Conservation (phyloP, 64 coral and sea anemone species). For the Anthopleura sola region DNA sequence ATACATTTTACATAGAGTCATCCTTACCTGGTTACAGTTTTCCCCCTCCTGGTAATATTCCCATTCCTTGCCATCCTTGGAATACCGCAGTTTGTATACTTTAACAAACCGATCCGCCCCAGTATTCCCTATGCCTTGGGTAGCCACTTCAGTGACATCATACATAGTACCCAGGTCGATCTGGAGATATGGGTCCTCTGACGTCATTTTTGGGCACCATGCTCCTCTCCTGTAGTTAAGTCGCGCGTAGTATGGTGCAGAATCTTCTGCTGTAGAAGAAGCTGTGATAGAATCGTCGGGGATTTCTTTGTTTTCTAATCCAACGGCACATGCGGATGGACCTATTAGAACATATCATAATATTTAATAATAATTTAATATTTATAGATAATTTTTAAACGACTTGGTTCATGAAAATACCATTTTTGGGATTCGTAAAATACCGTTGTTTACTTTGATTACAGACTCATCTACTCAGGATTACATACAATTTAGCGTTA, state of each 20-base stretch:
- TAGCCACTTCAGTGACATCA: slow-evolving; percentile 44
- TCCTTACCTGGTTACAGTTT: neutral
- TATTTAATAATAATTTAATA: neutral
- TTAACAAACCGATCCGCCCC: slow-evolving; percentile 34
- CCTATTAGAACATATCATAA: neutral
- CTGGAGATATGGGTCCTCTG: slow-evolving; percentile 52
- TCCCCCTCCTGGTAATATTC: slow-evolving; percentile 22
- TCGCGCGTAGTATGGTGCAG: slow-evolving; percentile 25
- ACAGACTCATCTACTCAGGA: too few species aligned
- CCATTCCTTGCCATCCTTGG: slow-evolving; percentile 41
- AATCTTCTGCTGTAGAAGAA: slow-evolving; percentile 32
- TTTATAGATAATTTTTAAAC: too few species aligned
- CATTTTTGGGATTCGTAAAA: too few species aligned
- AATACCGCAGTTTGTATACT: slow-evolving; percentile 42
- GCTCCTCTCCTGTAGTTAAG: slow-evolving; percentile 35
- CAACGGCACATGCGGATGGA: neutral
- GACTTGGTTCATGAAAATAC: too few species aligned
- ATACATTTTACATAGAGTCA: too few species aligned
- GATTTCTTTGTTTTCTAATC: slow-evolving; percentile 16
- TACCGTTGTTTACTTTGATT: too few species aligned
- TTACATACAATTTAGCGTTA: too few species aligned
- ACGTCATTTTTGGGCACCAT: slow-evolving; percentile 30
- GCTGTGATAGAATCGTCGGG: slow-evolving; percentile 21
- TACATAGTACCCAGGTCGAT: slow-evolving; percentile 35
- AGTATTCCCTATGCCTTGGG: slow-evolving; percentile 29